phyloP scores from a whole-genome alignment of 2,113 vertebrate species.

The Pardalotus punctatus region DNA sequence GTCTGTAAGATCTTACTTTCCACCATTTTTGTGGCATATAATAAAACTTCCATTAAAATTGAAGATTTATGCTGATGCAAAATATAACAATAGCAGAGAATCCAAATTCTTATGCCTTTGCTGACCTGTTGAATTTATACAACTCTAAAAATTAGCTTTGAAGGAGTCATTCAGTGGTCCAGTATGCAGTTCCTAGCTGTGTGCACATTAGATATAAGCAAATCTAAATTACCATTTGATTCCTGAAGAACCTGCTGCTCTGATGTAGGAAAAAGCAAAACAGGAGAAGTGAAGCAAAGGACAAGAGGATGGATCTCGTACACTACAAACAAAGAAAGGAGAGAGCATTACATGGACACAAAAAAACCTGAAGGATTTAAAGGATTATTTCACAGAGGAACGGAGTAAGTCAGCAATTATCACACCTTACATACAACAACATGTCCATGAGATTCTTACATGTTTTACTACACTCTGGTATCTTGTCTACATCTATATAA shows the following conservation, averaged over 20 bases:
- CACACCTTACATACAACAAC: background rate
- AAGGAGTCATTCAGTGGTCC: background rate
- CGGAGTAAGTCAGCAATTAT: background rate
- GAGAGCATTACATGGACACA: background rate
- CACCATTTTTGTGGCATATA: background rate
- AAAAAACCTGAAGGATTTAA: background rate
- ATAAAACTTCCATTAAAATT: background rate
- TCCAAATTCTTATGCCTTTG: background rate
- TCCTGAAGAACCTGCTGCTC: background rate
- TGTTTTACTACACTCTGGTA: background rate
- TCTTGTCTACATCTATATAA: background rate
- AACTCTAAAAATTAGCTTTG: background rate
- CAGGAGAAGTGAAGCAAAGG: background rate
- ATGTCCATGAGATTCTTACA: background rate
- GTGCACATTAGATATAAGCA: background rate
- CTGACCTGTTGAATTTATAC: background rate
- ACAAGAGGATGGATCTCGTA: background rate
- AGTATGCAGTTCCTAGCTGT: background rate
- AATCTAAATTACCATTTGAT: background rate
- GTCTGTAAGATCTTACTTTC: background rate
- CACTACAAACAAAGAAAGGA: background rate
- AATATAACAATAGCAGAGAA: background rate
- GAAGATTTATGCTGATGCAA: background rate
- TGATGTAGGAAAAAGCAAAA: background rate
- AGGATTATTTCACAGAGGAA: background rate